Percentiles rank a stretch among this genome's conserved stretches.
phyloP scores from a whole-genome alignment of 1,140 invertebrate genomes.

The Bacillus rossius region DNA sequence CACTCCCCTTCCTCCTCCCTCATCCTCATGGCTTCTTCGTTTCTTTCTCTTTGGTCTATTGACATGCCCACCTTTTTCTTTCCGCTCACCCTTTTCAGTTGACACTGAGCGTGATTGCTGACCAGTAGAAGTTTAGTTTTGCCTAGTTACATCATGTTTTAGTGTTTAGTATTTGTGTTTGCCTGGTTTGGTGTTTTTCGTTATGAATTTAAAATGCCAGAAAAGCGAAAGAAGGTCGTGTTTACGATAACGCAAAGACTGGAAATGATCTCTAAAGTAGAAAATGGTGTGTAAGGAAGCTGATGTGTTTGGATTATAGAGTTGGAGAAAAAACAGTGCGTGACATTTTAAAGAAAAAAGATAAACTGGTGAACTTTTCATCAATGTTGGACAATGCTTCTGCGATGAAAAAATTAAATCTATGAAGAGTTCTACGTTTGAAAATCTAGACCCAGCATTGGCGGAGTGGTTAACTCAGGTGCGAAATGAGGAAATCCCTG shows the following conservation, averaged over 20 bases:
- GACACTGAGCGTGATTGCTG: too few species aligned
- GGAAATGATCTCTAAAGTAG: neutral
- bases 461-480: neutral
- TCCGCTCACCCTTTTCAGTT: too few species aligned
- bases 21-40: too few species aligned
- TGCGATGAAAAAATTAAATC: conserved; percentile 1
- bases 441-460: neutral
- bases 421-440: conserved; percentile 7
- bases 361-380: neutral
- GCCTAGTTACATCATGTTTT: too few species aligned
- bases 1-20: too few species aligned
- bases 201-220: too few species aligned
- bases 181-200: too few species aligned
- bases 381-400: neutral
- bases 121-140: too few species aligned
- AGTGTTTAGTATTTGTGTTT: too few species aligned
- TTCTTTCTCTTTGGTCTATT: too few species aligned
- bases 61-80: too few species aligned
- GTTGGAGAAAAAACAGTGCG: conserved; percentile 4
- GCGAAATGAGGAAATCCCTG: neutral
- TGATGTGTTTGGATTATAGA: conserved; percentile 1
- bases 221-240: too few species aligned
- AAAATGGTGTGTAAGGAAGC: conserved; percentile 8
- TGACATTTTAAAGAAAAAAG: conserved; percentile 1
- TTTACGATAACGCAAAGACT: conserved; percentile 5